Evolutionary conservation across 2,797 vertebrate genomes (phyloP).

Genomic region (Microcaecilia unicolor): DNA sequence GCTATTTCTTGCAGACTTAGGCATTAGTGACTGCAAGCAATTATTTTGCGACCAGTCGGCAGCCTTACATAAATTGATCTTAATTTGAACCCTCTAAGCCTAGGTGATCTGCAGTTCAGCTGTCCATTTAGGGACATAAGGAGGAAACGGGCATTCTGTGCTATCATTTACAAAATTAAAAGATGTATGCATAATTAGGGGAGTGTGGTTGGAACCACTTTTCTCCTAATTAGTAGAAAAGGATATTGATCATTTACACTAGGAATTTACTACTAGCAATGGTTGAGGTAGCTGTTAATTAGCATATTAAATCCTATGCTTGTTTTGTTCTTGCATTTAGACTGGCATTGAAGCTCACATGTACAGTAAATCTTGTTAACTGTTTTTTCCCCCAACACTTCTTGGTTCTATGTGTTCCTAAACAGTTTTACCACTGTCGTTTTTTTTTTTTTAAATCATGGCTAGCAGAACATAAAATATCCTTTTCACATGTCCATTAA

Average conservation of each 20-base stretch:
- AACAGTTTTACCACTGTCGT: too few relatives aligned
- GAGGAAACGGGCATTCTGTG: slow-evolving; percentile 19
- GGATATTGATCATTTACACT: slow-evolving; percentile 17
- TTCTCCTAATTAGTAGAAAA: slow-evolving; percentile 33
- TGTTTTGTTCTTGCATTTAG: slow-evolving; percentile 16
- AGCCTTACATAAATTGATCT: slow-evolving; percentile 30
- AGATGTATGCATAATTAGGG: slow-evolving; percentile 44
- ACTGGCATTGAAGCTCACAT: too few relatives aligned
- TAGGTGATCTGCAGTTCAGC: slow-evolving; percentile 25
- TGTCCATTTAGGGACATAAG: slow-evolving; percentile 20
- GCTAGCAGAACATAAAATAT: too few relatives aligned
- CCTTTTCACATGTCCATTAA: too few relatives aligned
- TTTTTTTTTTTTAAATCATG: too few relatives aligned
- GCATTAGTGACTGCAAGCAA: slow-evolving; percentile 26
- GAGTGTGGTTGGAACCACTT: slow-evolving; percentile 30
- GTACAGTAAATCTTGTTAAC: too few relatives aligned
- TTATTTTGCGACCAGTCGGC: slow-evolving; percentile 37
- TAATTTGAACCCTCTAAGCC: slow-evolving; percentile 20
- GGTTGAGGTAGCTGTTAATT: slow-evolving; percentile 30
- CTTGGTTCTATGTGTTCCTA: too few relatives aligned
- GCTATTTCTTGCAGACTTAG: slow-evolving; percentile 15
- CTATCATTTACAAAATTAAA: slow-evolving; percentile 39
- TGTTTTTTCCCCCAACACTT: too few relatives aligned
- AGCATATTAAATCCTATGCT: slow-evolving; percentile 17
- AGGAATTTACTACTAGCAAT: slow-evolving; percentile 23